Evolutionary conservation across 1,140 invertebrate genomes (phyloP).

Genomic region (Zaprionus ghesquierei): DNA sequence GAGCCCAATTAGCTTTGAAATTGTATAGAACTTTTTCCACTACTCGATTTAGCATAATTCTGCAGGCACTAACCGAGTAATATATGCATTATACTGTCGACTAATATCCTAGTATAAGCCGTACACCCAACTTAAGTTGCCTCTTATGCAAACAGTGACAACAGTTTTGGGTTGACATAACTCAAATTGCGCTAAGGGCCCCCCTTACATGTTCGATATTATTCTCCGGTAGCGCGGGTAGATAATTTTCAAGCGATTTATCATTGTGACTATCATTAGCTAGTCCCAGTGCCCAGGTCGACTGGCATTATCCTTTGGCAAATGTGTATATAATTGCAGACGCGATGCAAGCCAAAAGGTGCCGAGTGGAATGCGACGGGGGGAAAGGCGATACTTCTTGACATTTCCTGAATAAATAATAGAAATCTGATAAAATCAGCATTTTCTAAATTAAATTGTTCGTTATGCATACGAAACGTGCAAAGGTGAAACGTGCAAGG

Average conservation of each 20-base stretch:
- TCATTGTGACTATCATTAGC: constrained; percentile 67
- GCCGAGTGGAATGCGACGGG: constrained; percentile 19
- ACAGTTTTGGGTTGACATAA: constrained; percentile 7
- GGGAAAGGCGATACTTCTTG: constrained; percentile 55
- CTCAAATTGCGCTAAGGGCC: constrained; percentile 3
- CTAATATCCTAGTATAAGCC: neutral
- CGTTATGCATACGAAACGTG: constrained; percentile 69
- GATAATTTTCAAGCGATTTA: constrained; percentile 62
- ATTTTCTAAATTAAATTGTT: constrained; percentile 83
- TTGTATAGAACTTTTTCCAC: too few relatives aligned
- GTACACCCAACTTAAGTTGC: neutral
- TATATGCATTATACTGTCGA: too few relatives aligned
- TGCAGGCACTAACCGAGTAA: neutral
- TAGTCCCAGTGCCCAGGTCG: constrained; percentile 35
- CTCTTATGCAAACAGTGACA: constrained; percentile 1
- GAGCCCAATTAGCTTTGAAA: too few relatives aligned
- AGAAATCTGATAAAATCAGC: constrained; percentile 82
- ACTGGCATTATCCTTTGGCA: constrained; percentile 70
- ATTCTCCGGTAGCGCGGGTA: neutral
- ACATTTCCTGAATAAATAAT: constrained; percentile 77
- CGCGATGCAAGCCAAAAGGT: neutral
- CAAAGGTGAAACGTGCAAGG: neutral
- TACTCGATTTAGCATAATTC: too few relatives aligned
- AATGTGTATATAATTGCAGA: constrained; percentile 80
- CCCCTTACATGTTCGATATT: neutral